A percentile compares a stretch with the other conserved stretches of the same genome.
Evolutionary conservation across 2,797 vertebrate genomes (phyloP).

Genomic region (Anas bernieri): DNA sequence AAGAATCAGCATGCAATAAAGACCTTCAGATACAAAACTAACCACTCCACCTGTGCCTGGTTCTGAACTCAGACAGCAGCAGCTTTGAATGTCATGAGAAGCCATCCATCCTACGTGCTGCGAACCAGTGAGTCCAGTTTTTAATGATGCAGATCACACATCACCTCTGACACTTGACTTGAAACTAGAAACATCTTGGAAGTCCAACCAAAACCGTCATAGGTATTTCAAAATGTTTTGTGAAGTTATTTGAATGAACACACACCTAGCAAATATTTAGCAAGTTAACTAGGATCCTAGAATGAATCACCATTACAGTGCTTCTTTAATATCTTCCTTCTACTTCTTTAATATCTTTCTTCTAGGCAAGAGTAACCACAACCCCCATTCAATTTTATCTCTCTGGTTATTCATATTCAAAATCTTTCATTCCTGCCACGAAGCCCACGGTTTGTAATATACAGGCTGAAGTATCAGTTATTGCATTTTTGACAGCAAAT

Average conservation of each 20-base stretch:
- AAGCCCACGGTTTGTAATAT: not conserved
- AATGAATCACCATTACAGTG: not conserved
- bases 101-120: accelerated
- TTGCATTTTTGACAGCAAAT: constrained; percentile 41
- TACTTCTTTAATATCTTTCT: not conserved
- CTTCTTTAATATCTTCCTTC: not conserved
- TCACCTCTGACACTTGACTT: not conserved
- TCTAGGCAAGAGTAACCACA: not conserved
- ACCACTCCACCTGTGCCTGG: not conserved
- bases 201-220: not conserved
- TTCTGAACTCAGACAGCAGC: not conserved
- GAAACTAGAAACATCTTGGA: not conserved
- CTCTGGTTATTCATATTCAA: not conserved
- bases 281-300: not conserved
- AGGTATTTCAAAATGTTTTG: not conserved
- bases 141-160: not conserved
- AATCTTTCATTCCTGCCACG: not conserved
- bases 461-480: constrained; percentile 13
- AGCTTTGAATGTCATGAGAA: not conserved
- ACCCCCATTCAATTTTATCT: not conserved
- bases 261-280: not conserved
- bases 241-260: not conserved
- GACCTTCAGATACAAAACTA: not conserved
- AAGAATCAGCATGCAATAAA: not conserved
- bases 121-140: not conserved